Base-by-base conservation (phyloP, 2,888 invertebrate species). In the Parnassius orleans region DNA sequence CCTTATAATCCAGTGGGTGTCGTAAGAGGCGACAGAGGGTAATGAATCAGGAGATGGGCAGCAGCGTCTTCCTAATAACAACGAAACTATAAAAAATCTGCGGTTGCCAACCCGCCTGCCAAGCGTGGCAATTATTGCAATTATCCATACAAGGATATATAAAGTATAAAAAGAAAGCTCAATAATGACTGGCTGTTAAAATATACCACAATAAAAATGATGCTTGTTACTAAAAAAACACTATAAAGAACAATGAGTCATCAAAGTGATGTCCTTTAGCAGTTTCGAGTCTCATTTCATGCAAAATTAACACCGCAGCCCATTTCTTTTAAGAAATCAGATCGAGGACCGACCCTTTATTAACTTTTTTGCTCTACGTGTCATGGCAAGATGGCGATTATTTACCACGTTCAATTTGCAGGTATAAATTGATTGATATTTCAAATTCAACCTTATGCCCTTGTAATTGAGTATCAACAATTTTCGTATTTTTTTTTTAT, bases 281-380 rank as follows among this genome's bases (percentile, higher is more conserved):
- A 43, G 12, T 24, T 52, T 44, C 53, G 44, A 46, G 60, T 63
- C 65, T 71, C 64, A 70, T 71, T 71, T 71, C 71, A 71, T 71
- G 71, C 71, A 68, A 70, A 69, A 69, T 70, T 68, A 71, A 65
- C 67, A 65, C 63, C 53, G 65, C 55, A 60, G 53, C 61, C 54
- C 65, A 51, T 63, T 67, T 66, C 66, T 63, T 63, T 64, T 67
- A 53, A 58, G 55, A 55, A 62, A 58, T 62, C 62, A 57, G 57
- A 63, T 60, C 47, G 54, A 63, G 57, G 65, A 65, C 57, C 56
- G 43, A 51, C 48, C 65, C 47, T 63, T 65, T 65, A 60, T 65
- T 63, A 55, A 50, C 15, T 57, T 65, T 65, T 65, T 53, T 46
- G 10, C 50, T 47, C 50, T 47, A 66, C 64, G 64, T 69, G 68